These are phyloP conservation scores for Platycheirus albimanus DNA, from an alignment of 2,888 invertebrate genomes.

Conservation along the genomic window DNA sequence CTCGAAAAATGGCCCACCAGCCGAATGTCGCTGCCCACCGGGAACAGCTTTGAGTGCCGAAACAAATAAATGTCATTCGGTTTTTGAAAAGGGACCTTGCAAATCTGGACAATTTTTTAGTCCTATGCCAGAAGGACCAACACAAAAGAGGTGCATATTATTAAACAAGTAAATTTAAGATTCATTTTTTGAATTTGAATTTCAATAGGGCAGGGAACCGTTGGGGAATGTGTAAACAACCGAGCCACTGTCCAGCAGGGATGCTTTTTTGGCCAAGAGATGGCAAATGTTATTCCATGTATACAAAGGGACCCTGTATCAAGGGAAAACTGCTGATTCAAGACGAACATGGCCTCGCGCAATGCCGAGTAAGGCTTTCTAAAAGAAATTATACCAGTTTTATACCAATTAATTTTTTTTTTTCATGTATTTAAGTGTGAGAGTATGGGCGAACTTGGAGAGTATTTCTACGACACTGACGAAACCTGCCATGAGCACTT, in stretches of 20 bases:
- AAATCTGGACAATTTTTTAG: constrained; percentile 89
- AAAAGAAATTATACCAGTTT: no score
- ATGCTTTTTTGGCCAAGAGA: constrained; percentile 91
- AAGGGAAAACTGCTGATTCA: constrained; percentile 87
- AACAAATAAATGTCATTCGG: constrained; percentile 88
- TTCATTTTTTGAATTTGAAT: constrained; percentile 56
- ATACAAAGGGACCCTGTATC: constrained; percentile 90
- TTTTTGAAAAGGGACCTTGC: constrained; percentile 90
- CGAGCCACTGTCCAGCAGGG: constrained; percentile 86
- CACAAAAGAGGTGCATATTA: constrained; percentile 76
- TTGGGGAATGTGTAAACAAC: constrained; percentile 89
- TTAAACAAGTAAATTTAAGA: not conserved
- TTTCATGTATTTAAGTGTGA: constrained; percentile 84
- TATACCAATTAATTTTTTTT: no score
- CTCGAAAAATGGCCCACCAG: constrained; percentile 85
- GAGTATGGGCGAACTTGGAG: constrained; percentile 83
- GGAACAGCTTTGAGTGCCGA: constrained; percentile 88
- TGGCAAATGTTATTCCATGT: constrained; percentile 88
- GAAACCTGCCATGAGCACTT: constrained; percentile 92
- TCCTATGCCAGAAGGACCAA: constrained; percentile 84
- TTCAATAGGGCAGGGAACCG: constrained; percentile 84
- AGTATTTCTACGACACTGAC: constrained; percentile 85
- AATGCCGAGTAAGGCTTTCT: constrained; percentile 87
- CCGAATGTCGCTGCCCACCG: constrained; percentile 93
- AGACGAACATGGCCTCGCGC: constrained; percentile 86